Conservation (phyloP, 2,888 invertebrate species). For the Melolontha melolontha region DNA sequence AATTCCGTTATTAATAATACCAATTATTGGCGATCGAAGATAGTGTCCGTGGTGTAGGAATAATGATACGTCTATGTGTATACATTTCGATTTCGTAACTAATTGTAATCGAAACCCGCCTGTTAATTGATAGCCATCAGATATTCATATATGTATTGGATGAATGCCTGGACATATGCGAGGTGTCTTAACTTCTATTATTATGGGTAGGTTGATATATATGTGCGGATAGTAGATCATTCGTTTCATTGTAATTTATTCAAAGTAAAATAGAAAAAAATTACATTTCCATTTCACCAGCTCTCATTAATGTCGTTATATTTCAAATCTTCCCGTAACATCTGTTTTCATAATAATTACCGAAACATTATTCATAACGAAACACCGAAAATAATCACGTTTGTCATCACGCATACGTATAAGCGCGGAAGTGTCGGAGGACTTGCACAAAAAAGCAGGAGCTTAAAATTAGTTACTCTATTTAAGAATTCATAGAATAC, state of each 20-base stretch:
- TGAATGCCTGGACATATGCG: slow-evolving; percentile 31
- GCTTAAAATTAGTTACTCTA: neutral
- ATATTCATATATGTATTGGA: slow-evolving; percentile 11
- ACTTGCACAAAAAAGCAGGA: slow-evolving; percentile 11
- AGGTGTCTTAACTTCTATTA: slow-evolving; percentile 20
- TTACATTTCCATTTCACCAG: slow-evolving; percentile 24
- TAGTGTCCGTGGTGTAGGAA: slow-evolving; percentile 23
- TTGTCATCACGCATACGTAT: slow-evolving; percentile 30
- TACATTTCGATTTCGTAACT: slow-evolving; percentile 28
- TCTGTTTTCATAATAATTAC: slow-evolving; percentile 30
- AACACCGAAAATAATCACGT: slow-evolving; percentile 33
- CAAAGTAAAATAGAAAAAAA: neutral
- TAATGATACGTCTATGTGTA: slow-evolving; percentile 14
- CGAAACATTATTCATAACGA: slow-evolving; percentile 6
- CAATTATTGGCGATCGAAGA: slow-evolving; percentile 30
- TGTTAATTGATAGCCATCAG: slow-evolving; percentile 33
- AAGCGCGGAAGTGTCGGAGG: neutral
- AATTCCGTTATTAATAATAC: slow-evolving; percentile 34
- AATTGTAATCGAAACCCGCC: slow-evolving; percentile 34
- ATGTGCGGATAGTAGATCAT: too few species aligned
- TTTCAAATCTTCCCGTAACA: slow-evolving; percentile 15
- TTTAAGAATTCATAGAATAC: too few species aligned
- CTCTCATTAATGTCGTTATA: slow-evolving; percentile 22
- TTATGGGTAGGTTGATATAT: slow-evolving; percentile 1
- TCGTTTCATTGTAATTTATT: too few species aligned